Evolutionary conservation across 2,113 vertebrate species (phyloP).

Genomic region (Nycticorax nycticorax): DNA sequence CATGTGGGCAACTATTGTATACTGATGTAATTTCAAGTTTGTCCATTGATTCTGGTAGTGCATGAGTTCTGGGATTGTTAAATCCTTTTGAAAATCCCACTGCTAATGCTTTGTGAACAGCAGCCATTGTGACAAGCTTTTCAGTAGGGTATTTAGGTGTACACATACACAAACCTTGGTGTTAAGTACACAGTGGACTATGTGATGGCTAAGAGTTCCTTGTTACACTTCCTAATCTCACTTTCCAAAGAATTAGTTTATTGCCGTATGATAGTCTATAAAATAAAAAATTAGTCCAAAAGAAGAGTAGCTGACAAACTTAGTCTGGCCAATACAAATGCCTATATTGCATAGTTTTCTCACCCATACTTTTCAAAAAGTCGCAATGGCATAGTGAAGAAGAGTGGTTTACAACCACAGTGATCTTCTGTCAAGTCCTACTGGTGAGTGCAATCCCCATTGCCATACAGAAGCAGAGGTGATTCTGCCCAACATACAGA

Average conservation of each 20-base stretch:
- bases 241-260: neutral
- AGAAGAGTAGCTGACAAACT: neutral
- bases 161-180: too few species aligned
- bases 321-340: neutral
- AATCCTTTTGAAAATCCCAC: neutral
- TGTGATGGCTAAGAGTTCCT: neutral
- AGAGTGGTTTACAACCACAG: neutral
- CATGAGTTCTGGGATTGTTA: neutral
- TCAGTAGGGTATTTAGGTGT: neutral
- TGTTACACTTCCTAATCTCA: neutral
- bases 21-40: neutral
- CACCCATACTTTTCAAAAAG: neutral
- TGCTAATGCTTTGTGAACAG: neutral
- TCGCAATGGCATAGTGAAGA: neutral
- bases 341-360: neutral
- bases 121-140: neutral
- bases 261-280: neutral
- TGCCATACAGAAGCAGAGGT: neutral
- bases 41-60: neutral
- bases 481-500: neutral
- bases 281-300: neutral
- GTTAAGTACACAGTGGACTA: rapidly evolving
- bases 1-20: neutral
- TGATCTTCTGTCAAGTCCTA: neutral
- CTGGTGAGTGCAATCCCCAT: rapidly evolving